Percentiles rank a stretch among this genome's conserved stretches.
phyloP scores from a whole-genome alignment of 1,140 invertebrate species.

The Nylanderia fulva region DNA sequence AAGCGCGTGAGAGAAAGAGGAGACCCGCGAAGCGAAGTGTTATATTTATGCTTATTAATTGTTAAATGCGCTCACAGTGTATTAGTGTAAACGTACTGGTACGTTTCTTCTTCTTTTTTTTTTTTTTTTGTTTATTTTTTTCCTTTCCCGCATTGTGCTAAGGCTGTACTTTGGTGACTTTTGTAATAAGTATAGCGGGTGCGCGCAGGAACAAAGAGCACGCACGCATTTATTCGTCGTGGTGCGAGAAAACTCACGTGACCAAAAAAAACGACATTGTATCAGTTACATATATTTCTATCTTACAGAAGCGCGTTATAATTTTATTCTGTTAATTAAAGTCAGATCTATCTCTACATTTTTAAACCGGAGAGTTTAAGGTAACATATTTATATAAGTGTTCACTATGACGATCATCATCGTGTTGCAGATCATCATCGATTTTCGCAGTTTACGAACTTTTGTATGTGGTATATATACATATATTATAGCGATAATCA shows the following conservation, averaged over 20 bases:
- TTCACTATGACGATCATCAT: conserved; percentile 9
- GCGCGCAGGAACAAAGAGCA: neutral
- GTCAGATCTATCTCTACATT: neutral
- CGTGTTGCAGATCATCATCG: conserved; percentile 7
- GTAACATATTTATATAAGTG: conserved; percentile 25
- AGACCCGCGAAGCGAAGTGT: conserved; percentile 28
- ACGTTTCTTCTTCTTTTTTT: conserved; percentile 71
- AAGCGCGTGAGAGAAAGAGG: neutral
- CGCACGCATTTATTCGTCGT: neutral
- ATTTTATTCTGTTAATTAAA: conserved; percentile 10
- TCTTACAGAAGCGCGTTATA: neutral
- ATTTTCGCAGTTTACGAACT: conserved; percentile 18
- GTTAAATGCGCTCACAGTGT: conserved; percentile 78
- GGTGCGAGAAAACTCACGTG: neutral
- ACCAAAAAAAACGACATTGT: conserved; percentile 27
- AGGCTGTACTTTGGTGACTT: conserved; percentile 26
- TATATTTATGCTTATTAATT: conserved; percentile 70
- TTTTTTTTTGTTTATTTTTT: neutral
- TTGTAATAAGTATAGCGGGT: conserved; percentile 13
- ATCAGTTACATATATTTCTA: neutral
- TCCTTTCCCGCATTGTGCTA: conserved; percentile 42
- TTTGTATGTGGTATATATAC: conserved; percentile 35
- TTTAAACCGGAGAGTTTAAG: neutral
- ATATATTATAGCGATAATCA: conserved; percentile 39
- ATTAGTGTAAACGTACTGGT: conserved; percentile 82